Evolutionary conservation across 2,113 vertebrate genomes (phyloP).

Genomic region (Camelus dromedarius): DNA sequence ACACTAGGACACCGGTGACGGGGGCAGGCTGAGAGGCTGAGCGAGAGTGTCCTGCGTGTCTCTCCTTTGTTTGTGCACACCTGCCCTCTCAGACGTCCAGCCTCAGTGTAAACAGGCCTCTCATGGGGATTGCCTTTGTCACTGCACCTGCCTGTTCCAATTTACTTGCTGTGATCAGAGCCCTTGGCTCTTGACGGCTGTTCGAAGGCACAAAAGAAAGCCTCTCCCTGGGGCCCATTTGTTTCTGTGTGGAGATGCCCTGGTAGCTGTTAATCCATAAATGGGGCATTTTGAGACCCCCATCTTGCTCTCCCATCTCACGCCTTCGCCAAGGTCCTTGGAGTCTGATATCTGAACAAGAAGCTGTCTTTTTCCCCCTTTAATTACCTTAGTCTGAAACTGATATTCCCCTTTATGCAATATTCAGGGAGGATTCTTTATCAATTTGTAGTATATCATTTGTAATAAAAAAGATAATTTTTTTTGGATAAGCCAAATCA

Average conservation of each 20-base stretch:
- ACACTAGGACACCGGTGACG: not conserved
- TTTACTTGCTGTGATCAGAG: slow-evolving; percentile 12
- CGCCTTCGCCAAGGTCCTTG: not conserved
- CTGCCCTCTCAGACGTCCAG: not conserved
- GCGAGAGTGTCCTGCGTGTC: not conserved
- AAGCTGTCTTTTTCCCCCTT: not conserved
- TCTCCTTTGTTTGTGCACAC: not conserved
- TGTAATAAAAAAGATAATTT: not conserved
- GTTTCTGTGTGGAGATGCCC: not conserved
- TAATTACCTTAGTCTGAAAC: not conserved
- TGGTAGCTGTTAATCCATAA: not conserved
- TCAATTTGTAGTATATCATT: not conserved
- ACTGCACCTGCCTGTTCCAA: not conserved
- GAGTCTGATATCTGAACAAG: not conserved
- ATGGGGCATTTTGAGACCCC: not conserved
- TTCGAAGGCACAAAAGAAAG: slow-evolving; percentile 41
- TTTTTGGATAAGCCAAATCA: not conserved
- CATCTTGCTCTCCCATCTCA: not conserved
- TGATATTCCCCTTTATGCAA: not conserved
- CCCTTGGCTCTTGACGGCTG: not conserved
- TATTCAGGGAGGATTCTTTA: not conserved
- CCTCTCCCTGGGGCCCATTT: not conserved
- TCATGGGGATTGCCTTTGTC: not conserved
- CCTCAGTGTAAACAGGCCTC: not conserved
- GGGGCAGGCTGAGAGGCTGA: not conserved